Percentiles rank a stretch among this genome's conserved stretches.
Conservation (phyloP, 2,113 vertebrate genomes). For the Clupea harengus region DNA sequence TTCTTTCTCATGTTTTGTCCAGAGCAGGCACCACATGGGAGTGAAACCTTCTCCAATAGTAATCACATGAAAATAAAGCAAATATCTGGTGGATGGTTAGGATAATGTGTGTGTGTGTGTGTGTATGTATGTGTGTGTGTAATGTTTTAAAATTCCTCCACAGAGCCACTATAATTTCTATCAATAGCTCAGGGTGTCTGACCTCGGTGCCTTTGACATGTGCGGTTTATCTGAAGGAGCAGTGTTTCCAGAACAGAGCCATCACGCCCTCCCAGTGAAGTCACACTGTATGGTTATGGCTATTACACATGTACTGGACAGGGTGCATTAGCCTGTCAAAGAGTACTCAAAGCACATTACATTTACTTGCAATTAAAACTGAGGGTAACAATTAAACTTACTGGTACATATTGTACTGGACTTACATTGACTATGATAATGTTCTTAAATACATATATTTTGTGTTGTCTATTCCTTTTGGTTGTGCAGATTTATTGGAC, state of each 20-base stretch:
- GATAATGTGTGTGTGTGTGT: neutral
- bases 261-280: constrained; percentile 7
- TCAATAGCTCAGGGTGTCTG: constrained; percentile 33
- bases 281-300: neutral
- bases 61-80: neutral
- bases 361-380: neutral
- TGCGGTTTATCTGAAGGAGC: constrained; percentile 42
- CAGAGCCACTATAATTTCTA: neutral
- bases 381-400: neutral
- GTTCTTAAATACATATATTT: neutral
- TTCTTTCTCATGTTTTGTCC: neutral
- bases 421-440: neutral
- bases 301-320: neutral
- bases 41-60: too few relatives aligned
- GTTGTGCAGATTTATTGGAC: neutral
- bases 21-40: neutral
- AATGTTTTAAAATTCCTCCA: too few relatives aligned
- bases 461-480: neutral
- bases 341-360: neutral
- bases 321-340: neutral
- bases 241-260: constrained; percentile 17
- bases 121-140: neutral
- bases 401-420: neutral
- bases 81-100: neutral
- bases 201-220: constrained; percentile 42